Conservation (phyloP, 2,888 invertebrate species). For the Perdita meconis region DNA sequence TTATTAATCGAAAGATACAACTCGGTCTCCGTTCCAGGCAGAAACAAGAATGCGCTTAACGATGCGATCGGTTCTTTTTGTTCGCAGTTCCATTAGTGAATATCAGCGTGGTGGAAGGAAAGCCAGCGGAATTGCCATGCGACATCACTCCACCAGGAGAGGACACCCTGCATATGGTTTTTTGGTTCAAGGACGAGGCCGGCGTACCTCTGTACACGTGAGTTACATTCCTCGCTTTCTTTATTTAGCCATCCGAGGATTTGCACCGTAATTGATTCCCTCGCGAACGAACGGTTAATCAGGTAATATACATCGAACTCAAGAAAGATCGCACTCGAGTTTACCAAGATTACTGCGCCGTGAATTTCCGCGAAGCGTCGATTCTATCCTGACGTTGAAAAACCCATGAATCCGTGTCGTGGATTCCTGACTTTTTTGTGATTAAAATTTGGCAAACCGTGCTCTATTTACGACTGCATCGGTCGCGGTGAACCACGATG, state of each 20-base stretch:
- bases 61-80: background rate
- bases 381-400: slow-evolving; percentile 11
- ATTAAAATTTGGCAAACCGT: slow-evolving; percentile 69
- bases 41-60: background rate
- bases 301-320: background rate
- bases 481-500: slow-evolving; percentile 20
- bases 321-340: slow-evolving; percentile 7
- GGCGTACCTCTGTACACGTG: slow-evolving; percentile 95
- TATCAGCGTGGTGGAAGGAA: slow-evolving; percentile 94
- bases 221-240: slow-evolving; percentile 72
- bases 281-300: slow-evolving; percentile 2
- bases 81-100: slow-evolving; percentile 90
- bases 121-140: slow-evolving; percentile 94
- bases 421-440: slow-evolving; percentile 23
- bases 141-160: slow-evolving; percentile 92
- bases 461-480: slow-evolving; percentile 51
- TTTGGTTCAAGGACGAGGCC: slow-evolving; percentile 95
- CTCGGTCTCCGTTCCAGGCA: too few species aligned
- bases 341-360: background rate
- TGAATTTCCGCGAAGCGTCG: background rate
- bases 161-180: slow-evolving; percentile 95
- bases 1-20: too few species aligned
- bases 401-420: slow-evolving; percentile 62
- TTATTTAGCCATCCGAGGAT: background rate
- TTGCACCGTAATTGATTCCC: background rate